Evolutionary conservation across 2,113 vertebrate species (phyloP).

Genomic region (Mirza zaza): DNA sequence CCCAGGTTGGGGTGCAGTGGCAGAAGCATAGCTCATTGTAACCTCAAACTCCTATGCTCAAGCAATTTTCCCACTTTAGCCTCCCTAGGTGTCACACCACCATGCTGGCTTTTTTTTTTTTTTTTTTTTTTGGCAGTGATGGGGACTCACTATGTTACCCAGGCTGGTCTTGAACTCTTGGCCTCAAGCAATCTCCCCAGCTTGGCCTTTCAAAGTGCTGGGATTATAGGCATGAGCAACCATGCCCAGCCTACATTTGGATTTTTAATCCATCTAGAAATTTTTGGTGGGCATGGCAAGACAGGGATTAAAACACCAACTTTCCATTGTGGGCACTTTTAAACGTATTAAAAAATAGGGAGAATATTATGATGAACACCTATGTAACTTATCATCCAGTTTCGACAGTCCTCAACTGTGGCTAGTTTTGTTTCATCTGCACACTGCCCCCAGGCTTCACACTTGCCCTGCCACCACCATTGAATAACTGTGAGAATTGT

Average conservation of each 20-base stretch:
- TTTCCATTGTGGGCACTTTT: neutral
- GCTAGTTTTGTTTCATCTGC: neutral
- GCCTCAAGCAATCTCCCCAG: neutral
- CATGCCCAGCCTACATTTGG: neutral
- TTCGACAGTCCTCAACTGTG: neutral
- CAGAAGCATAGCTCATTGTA: too few species aligned
- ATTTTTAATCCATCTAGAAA: slow-evolving; percentile 3
- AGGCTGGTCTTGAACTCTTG: neutral
- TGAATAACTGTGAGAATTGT: neutral
- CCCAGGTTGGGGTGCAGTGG: neutral
- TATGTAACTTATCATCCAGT: neutral
- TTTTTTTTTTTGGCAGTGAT: too few species aligned
- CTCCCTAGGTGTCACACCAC: too few species aligned
- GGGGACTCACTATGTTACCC: neutral
- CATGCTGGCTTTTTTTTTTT: too few species aligned
- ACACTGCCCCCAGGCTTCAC: neutral
- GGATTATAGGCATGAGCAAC: neutral
- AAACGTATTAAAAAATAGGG: neutral
- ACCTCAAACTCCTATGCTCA: neutral
- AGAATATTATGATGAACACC: neutral
- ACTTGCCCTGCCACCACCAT: neutral
- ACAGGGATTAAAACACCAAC: neutral
- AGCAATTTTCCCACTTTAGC: neutral
- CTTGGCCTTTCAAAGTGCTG: too few species aligned
- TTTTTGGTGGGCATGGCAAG: neutral